These are phyloP conservation scores for Rhizomys pruinosus DNA, from an alignment of 2,113 vertebrate genomes.

Conservation along the genomic window DNA sequence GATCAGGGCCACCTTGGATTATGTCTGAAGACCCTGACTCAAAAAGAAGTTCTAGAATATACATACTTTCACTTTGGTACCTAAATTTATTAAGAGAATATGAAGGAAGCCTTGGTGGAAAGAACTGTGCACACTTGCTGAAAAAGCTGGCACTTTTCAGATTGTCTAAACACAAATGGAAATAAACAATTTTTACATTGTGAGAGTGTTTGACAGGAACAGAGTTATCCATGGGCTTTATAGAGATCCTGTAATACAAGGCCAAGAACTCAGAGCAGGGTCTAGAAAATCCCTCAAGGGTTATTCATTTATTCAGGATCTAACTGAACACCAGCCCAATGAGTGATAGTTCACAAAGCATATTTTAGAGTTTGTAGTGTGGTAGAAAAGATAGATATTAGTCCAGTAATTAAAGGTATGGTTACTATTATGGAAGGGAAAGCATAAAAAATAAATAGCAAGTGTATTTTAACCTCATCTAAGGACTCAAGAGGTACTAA, in stretches of 20 bases:
- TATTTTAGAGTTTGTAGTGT: neutral
- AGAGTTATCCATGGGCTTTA: neutral
- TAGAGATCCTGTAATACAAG: neutral
- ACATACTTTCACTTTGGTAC: neutral
- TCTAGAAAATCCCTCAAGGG: neutral
- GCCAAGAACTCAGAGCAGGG: constrained; percentile 8
- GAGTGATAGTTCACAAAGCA: neutral
- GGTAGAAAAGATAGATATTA: neutral
- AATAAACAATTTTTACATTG: neutral
- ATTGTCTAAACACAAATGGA: constrained; percentile 1
- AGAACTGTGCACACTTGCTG: neutral
- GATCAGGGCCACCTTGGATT: neutral
- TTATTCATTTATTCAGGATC: constrained; percentile 12
- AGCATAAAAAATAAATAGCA: neutral
- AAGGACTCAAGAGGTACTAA: constrained; percentile 3
- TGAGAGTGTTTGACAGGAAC: constrained; percentile 27
- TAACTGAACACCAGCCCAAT: neutral
- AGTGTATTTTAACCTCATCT: constrained; percentile 17
- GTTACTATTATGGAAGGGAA: neutral
- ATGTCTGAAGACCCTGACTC: neutral
- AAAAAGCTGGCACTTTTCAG: constrained; percentile 11
- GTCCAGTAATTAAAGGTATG: neutral
- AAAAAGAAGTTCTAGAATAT: neutral
- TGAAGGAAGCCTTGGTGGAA: constrained; percentile 1
- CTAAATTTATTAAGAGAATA: neutral